Percentiles rank a stretch among this genome's conserved stretches.
phyloP scores from a whole-genome alignment of 2,888 invertebrate species.

The Drosophila kanekoi region DNA sequence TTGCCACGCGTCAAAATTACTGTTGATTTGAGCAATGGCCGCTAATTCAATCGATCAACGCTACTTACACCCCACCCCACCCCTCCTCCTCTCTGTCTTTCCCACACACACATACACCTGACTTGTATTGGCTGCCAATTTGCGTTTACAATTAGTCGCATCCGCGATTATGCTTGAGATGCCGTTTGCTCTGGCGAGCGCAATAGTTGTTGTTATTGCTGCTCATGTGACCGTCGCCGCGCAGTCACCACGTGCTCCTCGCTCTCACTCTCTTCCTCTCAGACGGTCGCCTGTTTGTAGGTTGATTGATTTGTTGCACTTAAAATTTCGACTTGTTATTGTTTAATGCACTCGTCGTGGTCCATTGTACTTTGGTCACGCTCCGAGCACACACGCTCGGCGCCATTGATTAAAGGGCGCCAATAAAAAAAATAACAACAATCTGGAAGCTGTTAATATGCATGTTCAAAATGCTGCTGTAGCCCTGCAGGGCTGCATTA shows the following conservation, averaged over 20 bases:
- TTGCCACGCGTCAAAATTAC: slow-evolving; percentile 51
- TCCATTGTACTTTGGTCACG: slow-evolving; percentile 52
- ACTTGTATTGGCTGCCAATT: slow-evolving; percentile 70
- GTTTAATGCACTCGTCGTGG: slow-evolving; percentile 26
- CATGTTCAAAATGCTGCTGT: background rate
- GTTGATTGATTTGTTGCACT: slow-evolving; percentile 55
- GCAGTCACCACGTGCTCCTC: slow-evolving; percentile 51
- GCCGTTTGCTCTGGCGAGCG: slow-evolving; percentile 10
- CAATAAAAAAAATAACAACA: slow-evolving; percentile 11
- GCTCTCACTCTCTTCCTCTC: background rate
- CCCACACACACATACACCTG: background rate
- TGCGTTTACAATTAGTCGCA: slow-evolving; percentile 73
- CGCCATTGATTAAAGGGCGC: slow-evolving; percentile 39
- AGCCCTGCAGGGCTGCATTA: slow-evolving; percentile 13
- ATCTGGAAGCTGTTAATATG: background rate
- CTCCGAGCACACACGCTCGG: slow-evolving; percentile 18
- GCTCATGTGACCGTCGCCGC: slow-evolving; percentile 39
- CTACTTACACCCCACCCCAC: background rate
- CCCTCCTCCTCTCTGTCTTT: background rate
- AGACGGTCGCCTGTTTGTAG: slow-evolving; percentile 33
- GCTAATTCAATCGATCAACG: slow-evolving; percentile 75
- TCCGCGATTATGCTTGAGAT: slow-evolving; percentile 64
- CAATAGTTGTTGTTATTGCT: slow-evolving; percentile 22
- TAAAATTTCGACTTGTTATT: slow-evolving; percentile 35
- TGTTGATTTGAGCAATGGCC: slow-evolving; percentile 47